Base-by-base conservation (phyloP, 2,888 invertebrate genomes). In the Brachylomia viminalis region DNA sequence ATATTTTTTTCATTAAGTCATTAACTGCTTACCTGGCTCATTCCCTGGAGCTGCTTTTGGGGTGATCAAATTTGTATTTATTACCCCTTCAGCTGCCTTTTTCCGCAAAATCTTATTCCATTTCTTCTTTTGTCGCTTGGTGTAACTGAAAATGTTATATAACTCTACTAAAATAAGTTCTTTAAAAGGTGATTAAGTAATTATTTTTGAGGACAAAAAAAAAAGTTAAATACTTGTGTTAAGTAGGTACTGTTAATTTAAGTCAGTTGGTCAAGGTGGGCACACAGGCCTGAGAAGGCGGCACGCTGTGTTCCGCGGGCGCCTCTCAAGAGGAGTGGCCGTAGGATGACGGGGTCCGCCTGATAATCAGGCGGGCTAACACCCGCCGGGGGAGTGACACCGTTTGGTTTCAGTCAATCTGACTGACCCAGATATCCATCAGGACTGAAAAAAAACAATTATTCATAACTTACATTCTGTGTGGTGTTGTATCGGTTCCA, bases 91-190 rank as follows among this genome's bases (percentile, higher is more conserved):
- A 1, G 2, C 23, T 23, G n/a, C 20, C 3, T 11, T 17, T 20
- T 52, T 78, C 1, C 10, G 42, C 42, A 0, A 10, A 5, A 27
- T 0, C 15, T 71, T 27, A n/a, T 47, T 52, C 66, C 45, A 58
- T 58, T 77, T 80, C 30, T 62, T 67, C n/a, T 27, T 56, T 82
- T 70, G 82, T 33, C 61, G 70, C 17, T 71, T 58, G 15, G n/a
- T n/a, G 10, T 47, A 71, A 47, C 80, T 80, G 77, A 70, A 80
- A 79, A 45, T 45, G 54, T 49, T 45, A 42, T 38, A 23, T 15
- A 27, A 3, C n/a, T 49, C 10, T 30, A 33, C 10, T 33, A 49
- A 23, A 66, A 33, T 30, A n/a, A 70, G 33, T n/a, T n/a, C 30
- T 30, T 7, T 20, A 33, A 10, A 13, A 49, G 27, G 23, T 23